Base-by-base conservation (phyloP, 2,888 invertebrate genomes). In the Iselma pallidipennis region DNA sequence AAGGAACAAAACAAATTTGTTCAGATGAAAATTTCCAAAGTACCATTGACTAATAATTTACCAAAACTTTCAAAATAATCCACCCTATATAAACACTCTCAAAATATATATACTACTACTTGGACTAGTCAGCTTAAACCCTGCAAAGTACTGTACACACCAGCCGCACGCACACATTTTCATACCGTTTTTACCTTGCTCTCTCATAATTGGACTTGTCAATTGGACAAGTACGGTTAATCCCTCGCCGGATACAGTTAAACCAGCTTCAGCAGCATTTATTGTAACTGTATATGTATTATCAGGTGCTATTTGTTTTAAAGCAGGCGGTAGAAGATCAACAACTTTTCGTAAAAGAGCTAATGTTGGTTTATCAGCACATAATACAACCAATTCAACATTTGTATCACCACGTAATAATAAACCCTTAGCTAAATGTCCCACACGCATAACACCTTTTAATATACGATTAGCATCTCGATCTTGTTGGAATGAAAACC, bases 391-490 rank as follows among this genome's bases (percentile, higher is more conserved):
- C 66, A 98, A 86, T 72, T 96, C 91, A 59, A 98, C 96, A 76
- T 89, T 88, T 66, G 89, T 89, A 83, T 98, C 98, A 5, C 95
- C 95, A 68, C 91, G 89, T 23, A 98, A 85, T 75, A 98, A 85
- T 64, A 98, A 87, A 42, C 96, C 94, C 79, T 95, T 95, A 52
- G 94, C 93, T 56, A 96, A 83, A 77, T 93, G 91, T 56, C 97
- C 97, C 49, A 98, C 96, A 66, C 98, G 89, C 96, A 98, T 96
- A 26, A 98, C 97, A 62, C 98, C 98, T 81, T 96, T 95, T 49
- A 98, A 85, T 70, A 94, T 89, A 64, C 97, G 88, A 70, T 86
- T 83, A 45, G 85, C 83, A 70, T 84, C 83, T 55, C 85, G 78
- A 61, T 81, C 88, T 73, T 90, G 86, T 80, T 89, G 88, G 81